A percentile compares a stretch with the other conserved stretches of the same genome.
These are phyloP conservation scores for Tachypleus tridentatus DNA, from an alignment of 1,140 invertebrate species.

Conservation along the genomic window DNA sequence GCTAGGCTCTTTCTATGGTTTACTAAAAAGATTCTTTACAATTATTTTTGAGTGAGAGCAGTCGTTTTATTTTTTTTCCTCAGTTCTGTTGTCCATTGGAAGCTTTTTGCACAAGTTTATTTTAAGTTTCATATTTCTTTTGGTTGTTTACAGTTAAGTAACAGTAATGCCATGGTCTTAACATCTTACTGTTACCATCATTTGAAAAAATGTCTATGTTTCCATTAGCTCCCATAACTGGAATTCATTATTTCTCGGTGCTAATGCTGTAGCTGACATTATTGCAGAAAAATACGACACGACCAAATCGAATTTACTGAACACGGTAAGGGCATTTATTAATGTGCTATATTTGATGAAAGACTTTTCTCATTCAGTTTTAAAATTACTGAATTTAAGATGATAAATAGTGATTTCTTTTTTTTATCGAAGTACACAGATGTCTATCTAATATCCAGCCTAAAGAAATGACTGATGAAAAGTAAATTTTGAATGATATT, in stretches of 20 bases:
- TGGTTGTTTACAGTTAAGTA: no score
- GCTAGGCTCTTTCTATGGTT: no score
- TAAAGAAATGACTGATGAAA: no score
- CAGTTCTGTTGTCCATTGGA: no score
- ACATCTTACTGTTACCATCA: not conserved
- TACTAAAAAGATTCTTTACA: no score
- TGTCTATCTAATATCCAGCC: not conserved
- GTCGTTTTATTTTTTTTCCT: no score
- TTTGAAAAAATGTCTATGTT: slow-evolving; percentile 4
- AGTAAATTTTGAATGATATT: not conserved
- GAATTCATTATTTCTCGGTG: slow-evolving; percentile 91
- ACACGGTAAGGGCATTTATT: slow-evolving; percentile 21
- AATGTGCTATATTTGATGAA: not conserved
- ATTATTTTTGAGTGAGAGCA: no score
- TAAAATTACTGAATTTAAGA: no score
- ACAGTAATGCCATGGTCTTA: no score
- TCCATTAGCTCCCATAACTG: slow-evolving; percentile 64
- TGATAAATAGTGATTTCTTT: no score
- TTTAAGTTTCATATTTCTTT: no score
- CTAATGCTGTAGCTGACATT: slow-evolving; percentile 84
- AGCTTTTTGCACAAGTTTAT: no score
- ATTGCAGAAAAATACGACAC: slow-evolving; percentile 75
- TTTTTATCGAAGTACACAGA: not conserved
- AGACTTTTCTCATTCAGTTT: not conserved
- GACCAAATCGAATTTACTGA: slow-evolving; percentile 60